Evolutionary conservation across 2,113 vertebrate species (phyloP).

Genomic region (Morone chrysops): DNA sequence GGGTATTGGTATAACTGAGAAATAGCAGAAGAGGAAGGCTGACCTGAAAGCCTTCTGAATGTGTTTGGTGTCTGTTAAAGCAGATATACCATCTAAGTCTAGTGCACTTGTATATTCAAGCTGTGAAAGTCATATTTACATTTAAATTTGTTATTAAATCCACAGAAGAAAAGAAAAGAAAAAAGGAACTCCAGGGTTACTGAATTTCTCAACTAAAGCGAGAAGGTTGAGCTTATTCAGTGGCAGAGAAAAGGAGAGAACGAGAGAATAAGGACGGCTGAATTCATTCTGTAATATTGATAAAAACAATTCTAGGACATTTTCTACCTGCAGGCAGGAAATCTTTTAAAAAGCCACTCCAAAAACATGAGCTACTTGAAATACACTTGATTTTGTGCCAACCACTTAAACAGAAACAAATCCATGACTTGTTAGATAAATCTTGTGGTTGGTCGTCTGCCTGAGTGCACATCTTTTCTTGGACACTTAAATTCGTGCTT

Average conservation of each 20-base stretch:
- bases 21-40: not conserved
- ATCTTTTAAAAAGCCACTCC: not conserved
- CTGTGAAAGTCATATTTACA: not conserved
- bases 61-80: not conserved
- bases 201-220: not conserved
- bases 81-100: not conserved
- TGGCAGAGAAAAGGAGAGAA: not conserved
- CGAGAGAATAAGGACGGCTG: not conserved
- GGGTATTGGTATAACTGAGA: not conserved
- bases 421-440: not conserved
- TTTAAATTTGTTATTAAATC: not conserved
- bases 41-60: not conserved
- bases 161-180: not conserved
- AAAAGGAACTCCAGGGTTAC: not conserved
- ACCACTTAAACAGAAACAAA: not conserved
- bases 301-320: not conserved
- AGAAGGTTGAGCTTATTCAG: not conserved
- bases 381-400: not conserved
- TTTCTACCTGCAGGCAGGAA: constrained; percentile 13
- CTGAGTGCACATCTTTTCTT: not conserved
- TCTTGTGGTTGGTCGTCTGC: not conserved
- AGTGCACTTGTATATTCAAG: not conserved
- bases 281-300: not conserved
- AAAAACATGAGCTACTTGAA: not conserved
- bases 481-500: not conserved